Conservation (phyloP, 2,113 vertebrate species). For the Rhinolophus sinicus region DNA sequence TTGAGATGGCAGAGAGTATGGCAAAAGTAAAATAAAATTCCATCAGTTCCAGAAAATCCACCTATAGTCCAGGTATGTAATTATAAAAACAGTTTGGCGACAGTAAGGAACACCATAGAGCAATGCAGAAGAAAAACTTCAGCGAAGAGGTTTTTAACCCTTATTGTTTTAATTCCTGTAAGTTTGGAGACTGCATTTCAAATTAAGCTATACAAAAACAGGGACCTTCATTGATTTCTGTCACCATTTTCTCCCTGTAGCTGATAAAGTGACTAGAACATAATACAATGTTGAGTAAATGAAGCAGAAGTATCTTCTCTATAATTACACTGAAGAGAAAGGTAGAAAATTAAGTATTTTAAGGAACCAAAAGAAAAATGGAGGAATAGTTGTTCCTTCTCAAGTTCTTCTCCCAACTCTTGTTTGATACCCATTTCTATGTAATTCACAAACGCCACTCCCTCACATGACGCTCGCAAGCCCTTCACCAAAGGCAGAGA, state of each 20-base stretch:
- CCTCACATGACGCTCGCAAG: background rate
- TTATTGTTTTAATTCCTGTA: background rate
- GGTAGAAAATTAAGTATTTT: background rate
- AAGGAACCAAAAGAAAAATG: conserved; percentile 29
- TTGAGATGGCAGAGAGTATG: background rate
- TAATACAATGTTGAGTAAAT: background rate
- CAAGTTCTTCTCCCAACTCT: background rate
- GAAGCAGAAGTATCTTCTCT: background rate
- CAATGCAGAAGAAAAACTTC: background rate
- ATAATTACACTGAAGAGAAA: background rate
- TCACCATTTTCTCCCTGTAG: background rate
- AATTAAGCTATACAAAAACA: background rate
- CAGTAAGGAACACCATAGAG: background rate
- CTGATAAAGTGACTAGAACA: background rate
- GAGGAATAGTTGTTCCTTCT: background rate
- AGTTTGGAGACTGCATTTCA: background rate
- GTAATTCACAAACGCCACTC: background rate
- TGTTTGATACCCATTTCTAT: conserved; percentile 36
- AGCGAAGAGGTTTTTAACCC: background rate
- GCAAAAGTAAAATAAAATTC: conserved; percentile 3
- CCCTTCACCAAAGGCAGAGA: background rate
- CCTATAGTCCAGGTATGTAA: background rate
- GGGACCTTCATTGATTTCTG: background rate
- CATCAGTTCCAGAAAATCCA: conserved; percentile 13
- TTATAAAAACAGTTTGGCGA: background rate